A percentile compares a stretch with the other conserved stretches of the same genome.
Evolutionary conservation across 2,797 vertebrate species (phyloP).

Genomic region (Sebastes cheni): DNA sequence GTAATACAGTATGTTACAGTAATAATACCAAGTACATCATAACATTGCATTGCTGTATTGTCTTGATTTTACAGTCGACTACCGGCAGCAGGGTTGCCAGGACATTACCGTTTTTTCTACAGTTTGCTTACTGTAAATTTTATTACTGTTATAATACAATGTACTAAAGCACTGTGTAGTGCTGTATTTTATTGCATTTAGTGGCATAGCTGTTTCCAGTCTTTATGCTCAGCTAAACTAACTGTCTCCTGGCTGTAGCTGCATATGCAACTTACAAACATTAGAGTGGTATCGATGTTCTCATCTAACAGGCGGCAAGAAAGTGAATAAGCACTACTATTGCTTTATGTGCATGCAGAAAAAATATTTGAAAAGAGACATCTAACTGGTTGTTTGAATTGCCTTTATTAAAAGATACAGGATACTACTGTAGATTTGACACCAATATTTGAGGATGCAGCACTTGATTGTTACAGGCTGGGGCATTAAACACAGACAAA

Average conservation of each 20-base stretch:
- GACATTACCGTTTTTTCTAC: not conserved
- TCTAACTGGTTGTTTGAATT: slow-evolving; percentile 42
- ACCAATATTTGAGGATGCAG: slow-evolving; percentile 62
- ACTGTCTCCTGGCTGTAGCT: not conserved
- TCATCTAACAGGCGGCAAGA: not conserved
- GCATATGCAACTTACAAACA: not conserved
- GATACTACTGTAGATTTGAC: slow-evolving; percentile 59
- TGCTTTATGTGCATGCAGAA: not conserved
- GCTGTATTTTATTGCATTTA: not conserved
- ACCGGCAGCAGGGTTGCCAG: not conserved
- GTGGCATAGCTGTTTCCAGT: not conserved
- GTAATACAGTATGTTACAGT: not conserved
- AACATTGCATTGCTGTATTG: not conserved
- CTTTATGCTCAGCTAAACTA: not conserved
- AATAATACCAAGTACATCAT: not conserved
- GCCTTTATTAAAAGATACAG: slow-evolving; percentile 82
- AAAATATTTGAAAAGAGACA: not conserved
- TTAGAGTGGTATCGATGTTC: not conserved
- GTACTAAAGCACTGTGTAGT: not conserved
- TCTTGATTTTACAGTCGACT: not conserved
- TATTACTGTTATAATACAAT: not conserved
- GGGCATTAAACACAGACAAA: slow-evolving; percentile 31
- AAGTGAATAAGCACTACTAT: not conserved
- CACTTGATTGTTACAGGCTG: slow-evolving; percentile 51
- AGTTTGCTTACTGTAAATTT: not conserved